These are phyloP conservation scores for Parazoanthus swiftii DNA, from an alignment of 92 coral and sea anemone species.

Conservation along the genomic window DNA sequence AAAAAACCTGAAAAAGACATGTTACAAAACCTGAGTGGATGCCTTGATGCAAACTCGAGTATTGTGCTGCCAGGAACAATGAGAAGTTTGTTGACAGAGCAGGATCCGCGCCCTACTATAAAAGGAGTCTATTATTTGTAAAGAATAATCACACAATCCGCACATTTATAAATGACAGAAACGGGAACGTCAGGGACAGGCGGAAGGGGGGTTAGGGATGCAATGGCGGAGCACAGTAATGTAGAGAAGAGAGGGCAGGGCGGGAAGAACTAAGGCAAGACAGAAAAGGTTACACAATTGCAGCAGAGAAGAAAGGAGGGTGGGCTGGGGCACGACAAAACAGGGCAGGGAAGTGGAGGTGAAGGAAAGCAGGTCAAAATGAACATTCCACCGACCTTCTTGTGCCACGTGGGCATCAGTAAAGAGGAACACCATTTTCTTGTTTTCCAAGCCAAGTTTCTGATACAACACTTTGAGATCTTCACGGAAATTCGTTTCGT, in stretches of 20 bases:
- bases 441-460: conserved; percentile 90
- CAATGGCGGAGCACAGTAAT: not conserved
- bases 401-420: conserved; percentile 99
- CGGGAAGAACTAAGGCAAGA: not conserved
- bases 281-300: not conserved
- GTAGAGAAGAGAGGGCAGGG: not conserved
- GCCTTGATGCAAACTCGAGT: not conserved
- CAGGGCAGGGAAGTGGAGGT: not conserved
- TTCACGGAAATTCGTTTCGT: conserved; percentile 89
- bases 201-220: not conserved
- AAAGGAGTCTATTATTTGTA: not conserved
- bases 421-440: conserved; percentile 92
- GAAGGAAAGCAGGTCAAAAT: not conserved
- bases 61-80: not conserved
- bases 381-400: conserved; percentile 64
- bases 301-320: not conserved
- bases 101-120: too few species aligned
- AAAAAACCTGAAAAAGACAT: conserved; percentile 69
- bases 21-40: not conserved
- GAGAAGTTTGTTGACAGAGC: not conserved
- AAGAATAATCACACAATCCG: not conserved
- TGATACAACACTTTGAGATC: conserved; percentile 93
- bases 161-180: not conserved
- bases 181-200: not conserved
- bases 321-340: not conserved